Base-by-base conservation (phyloP, 2,888 invertebrate species). In the Abscondita cerata region DNA sequence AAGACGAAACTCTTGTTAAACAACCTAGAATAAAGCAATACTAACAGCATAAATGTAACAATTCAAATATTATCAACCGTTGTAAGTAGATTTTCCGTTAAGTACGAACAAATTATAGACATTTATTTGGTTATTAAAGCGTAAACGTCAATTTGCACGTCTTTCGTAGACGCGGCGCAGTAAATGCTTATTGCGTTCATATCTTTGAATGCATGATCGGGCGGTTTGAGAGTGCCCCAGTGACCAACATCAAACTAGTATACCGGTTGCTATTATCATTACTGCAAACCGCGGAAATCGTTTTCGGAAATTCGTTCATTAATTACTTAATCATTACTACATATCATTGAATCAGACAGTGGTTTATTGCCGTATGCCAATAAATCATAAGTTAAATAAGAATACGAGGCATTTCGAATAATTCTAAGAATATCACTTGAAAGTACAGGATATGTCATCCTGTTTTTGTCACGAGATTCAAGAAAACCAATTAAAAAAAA, bases 91-190 rank as follows among this genome's bases (percentile, higher is more conserved):
- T 46, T 55, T 59, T 52, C 78, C 76, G 77, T 77, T 77, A 77
- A 69, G 66, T 69, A 68, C 68, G 73, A 73, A 73, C 71, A 77
- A 77, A 78, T 78, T 74, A 78, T 75, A 78, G 71, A 76, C 73
- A 77, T 78, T 78, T 77, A 72, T 72, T 70, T 68, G 73, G 66
- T 76, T 75, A 77, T 75, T 76, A 76, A 77, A 76, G 75, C 79
- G 74, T 78, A 74, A 76, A 75, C 71, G 68, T 48, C 62, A 51
- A 64, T 64, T 63, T 64, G 61, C n/a, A n/a, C 60, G 57, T 62
- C 48, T 46, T 48, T 59, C 36, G 50, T 57, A 38, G 54, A 19
- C 56, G 52, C 57, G 52, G 33, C 47, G 19, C 36, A 52, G 36
- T 63, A 57, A 53, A 44, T 51, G 53, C 55, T 44, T 64, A 61